A percentile compares a stretch with the other conserved stretches of the same genome.
These are phyloP conservation scores for Gastrophysa polygoni DNA, from an alignment of 2,888 invertebrate genomes.

Conservation along the genomic window DNA sequence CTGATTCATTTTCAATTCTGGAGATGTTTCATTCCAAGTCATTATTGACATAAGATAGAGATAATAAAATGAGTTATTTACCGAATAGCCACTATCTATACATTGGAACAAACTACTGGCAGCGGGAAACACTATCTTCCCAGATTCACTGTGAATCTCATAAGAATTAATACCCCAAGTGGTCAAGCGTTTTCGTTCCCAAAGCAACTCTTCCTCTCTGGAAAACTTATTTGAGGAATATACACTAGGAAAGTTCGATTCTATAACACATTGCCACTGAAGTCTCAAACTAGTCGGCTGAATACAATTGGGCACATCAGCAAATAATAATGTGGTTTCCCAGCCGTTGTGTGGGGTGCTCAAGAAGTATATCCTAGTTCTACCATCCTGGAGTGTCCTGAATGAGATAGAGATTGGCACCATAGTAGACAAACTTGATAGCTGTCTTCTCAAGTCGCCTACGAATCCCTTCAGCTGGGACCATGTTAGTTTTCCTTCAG, in stretches of 20 bases:
- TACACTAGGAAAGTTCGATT: constrained; percentile 73
- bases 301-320: constrained; percentile 75
- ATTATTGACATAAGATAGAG: not conserved
- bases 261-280: constrained; percentile 83
- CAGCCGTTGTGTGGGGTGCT: constrained; percentile 86
- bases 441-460: constrained; percentile 77
- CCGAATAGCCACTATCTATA: constrained; percentile 73
- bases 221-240: constrained; percentile 69
- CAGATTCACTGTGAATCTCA: constrained; percentile 80
- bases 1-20: no score
- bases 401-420: constrained; percentile 84
- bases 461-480: constrained; percentile 81
- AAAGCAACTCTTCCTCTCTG: constrained; percentile 86
- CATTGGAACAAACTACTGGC: constrained; percentile 89
- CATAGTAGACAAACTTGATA: constrained; percentile 79
- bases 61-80: constrained; percentile 51
- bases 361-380: constrained; percentile 87
- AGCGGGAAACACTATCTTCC: constrained; percentile 90
- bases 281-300: constrained; percentile 63
- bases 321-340: constrained; percentile 87
- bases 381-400: constrained; percentile 76
- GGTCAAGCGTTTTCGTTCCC: constrained; percentile 90
- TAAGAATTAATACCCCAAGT: constrained; percentile 95
- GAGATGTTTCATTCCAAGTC: no score
- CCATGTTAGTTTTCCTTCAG: constrained; percentile 66